Evolutionary conservation across 2,888 invertebrate species (phyloP), one percentile per base, ranked within the genome.

Genomic region (Tanytarsus gracilentus): DNA sequence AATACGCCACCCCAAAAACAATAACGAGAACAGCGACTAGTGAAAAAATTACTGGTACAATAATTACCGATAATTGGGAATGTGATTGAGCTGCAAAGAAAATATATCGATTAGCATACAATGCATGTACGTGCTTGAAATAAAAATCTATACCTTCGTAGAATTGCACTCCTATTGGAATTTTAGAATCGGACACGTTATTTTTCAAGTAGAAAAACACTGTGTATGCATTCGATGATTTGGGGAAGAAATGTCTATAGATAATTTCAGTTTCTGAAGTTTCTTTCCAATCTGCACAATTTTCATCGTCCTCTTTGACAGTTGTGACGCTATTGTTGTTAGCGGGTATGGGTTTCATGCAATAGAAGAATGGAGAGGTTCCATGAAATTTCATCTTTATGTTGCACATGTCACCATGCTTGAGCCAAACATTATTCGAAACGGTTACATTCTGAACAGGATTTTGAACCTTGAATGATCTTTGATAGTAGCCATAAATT

Each of bases 1-100:
- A 91, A 70, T 89, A 92, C 0, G 92, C 88, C 9, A 92, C 83
- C 9, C 92, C 93, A 70, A 92, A 90, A 36, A 93, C 83, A 40
- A 93, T 84, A 56, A 90, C 72, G 36, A 89, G 87, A 11, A 90
- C 84, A 2, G 92, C 92, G 14, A 86, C 78, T 58, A 90, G 76
- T 63, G 86, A 85, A 71, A 88, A 92, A 27, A 83, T 79, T 18
- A 93, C 86, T 2, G 93, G 93, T 36, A 93, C 88, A 59, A 92
- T 85, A 30, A 94, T 89, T 3, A 92, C 89, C 0, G 92, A 92
- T 56, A 93, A 74, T 70, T 91, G 92, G 1, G 89, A 83, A 69
- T 88, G 85, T 62, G 82, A 82, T 33, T 82, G 81, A 26, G 82
- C 91, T 89, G 74, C 44, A 79, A 78, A n/a, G n/a, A n/a, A n/a